Base-by-base conservation (phyloP, 2,888 invertebrate species). In the Eudasyphora cyanicolor region DNA sequence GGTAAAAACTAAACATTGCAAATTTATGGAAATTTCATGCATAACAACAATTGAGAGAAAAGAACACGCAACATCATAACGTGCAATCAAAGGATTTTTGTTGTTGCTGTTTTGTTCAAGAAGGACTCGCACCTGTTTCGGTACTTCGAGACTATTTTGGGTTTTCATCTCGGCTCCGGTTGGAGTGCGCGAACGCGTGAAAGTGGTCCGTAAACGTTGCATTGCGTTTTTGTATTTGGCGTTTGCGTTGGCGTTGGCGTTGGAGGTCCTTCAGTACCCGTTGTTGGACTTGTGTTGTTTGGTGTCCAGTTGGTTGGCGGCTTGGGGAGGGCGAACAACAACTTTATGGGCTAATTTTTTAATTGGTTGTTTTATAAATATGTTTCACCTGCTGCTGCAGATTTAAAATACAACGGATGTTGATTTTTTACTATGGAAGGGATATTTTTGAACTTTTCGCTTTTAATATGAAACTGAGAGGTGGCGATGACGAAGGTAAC, bases 141-240 rank as follows among this genome's bases (percentile, higher is more conserved):
- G 97, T 88, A 97, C 97, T 92, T 97, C 97, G 89, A 97, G 95
- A 92, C 97, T 97, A 93, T 96, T 97, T 92, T 97, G 97, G 87
- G 96, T 96, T 94, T 97, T 97, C 97, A 97, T 97, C 93, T 97
- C 97, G 90, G 96, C 96, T 87, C 97, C 96, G 85, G 97, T 97
- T 86, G 97, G 97, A 87, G 97, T 97, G 90, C 96, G 95, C 92
- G 97, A 97, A 91, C 97, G 95, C 93, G 95, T 96, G 94, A 97
- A 96, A 86, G 97, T 97, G 92, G 96, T 96, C 91, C 96, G 95
- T 93, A 97, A 94, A 91, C 92, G 92, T 79, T 92, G 91, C 92
- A 92, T 92, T 84, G 85, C 89, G 38, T 5, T 24, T 21, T 7
- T 14, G 27, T 14, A n/a, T n/a, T n/a, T n/a, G n/a, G 38, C 38